Percentiles rank a stretch among this genome's conserved stretches.
Evolutionary conservation across 53 echinoderm and acorn worm species (phyloP).

Genomic region (Apostichopus leukothele): DNA sequence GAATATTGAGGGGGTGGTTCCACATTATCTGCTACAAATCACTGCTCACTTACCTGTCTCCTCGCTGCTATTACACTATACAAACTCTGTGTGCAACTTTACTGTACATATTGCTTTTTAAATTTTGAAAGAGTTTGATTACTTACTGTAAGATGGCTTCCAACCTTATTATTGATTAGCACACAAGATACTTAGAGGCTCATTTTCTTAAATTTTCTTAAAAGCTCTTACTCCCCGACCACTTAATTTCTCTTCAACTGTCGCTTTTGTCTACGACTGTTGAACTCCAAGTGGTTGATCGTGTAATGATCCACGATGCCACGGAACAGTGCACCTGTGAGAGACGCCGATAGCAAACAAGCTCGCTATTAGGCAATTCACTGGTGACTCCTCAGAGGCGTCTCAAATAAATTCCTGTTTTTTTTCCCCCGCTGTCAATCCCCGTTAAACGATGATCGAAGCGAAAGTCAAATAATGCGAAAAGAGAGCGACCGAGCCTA

Average conservation of each 20-base stretch:
- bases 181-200: not conserved
- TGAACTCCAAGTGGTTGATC: not conserved
- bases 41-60: not conserved
- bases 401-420: not conserved
- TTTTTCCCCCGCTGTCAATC: no score
- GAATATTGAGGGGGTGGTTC: no score
- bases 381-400: not conserved
- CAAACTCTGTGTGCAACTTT: not conserved
- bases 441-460: no score
- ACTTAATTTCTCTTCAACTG: not conserved
- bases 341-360: not conserved
- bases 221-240: not conserved
- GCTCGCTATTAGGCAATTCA: not conserved
- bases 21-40: no score
- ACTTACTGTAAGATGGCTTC: no score
- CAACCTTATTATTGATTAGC: not conserved
- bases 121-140: no score
- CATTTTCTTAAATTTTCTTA: not conserved
- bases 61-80: not conserved
- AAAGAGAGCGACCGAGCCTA: no score
- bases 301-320: not conserved
- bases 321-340: not conserved
- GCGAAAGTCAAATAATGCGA: no score
- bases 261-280: not conserved
- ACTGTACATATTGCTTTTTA: not conserved